Percentiles rank a stretch among this genome's conserved stretches.
These are phyloP conservation scores for Bombus consobrinus DNA, from an alignment of 1,140 invertebrate genomes.

Conservation along the genomic window DNA sequence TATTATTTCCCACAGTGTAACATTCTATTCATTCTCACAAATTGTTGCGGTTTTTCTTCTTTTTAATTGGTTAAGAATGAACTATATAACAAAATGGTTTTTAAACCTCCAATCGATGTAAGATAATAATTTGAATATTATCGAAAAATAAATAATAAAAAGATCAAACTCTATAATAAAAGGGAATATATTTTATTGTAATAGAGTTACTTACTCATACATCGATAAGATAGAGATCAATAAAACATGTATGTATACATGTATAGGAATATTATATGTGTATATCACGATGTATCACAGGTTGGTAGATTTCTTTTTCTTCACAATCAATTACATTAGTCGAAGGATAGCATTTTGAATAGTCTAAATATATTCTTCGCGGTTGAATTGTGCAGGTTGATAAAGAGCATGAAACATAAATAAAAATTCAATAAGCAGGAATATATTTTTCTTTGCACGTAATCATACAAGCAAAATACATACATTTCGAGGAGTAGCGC, in stretches of 20 bases:
- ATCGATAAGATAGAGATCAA: too few species aligned
- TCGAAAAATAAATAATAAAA: not conserved
- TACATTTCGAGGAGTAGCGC: not conserved
- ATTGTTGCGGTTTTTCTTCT: not conserved
- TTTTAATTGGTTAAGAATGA: not conserved
- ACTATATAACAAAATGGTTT: not conserved
- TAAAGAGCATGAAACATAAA: not conserved
- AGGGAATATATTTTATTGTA: too few species aligned
- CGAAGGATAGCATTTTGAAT: too few species aligned
- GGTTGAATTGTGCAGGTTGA: too few species aligned
- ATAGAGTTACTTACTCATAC: too few species aligned
- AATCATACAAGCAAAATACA: not conserved
- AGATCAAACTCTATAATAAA: not conserved
- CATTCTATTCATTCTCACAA: not conserved
- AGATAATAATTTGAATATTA: slow-evolving; percentile 5
- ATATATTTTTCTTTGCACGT: not conserved
- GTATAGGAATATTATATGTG: too few species aligned
- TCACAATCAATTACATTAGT: too few species aligned
- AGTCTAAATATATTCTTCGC: too few species aligned
- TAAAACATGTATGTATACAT: too few species aligned
- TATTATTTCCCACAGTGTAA: not conserved
- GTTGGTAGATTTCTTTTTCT: too few species aligned
- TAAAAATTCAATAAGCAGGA: not conserved
- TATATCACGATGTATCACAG: too few species aligned
- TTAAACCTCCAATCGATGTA: not conserved